These are phyloP conservation scores for Empis stercorea DNA, from an alignment of 2,888 invertebrate species.

Conservation along the genomic window DNA sequence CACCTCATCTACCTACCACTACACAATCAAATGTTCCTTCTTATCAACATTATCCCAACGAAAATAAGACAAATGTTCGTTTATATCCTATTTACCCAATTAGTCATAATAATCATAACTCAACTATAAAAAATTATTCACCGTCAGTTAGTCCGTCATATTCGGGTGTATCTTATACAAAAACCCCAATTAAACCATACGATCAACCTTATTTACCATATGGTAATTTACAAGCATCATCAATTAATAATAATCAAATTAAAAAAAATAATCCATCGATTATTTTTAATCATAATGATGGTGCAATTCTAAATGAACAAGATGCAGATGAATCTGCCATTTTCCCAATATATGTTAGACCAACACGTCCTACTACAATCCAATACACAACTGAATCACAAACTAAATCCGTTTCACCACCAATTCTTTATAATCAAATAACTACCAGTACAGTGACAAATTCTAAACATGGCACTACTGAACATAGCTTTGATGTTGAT, in stretches of 20 bases:
- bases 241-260: constrained; percentile 20
- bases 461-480: constrained; percentile 1
- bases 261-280: constrained; percentile 3
- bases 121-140: too few relatives aligned
- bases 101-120: constrained; percentile 13
- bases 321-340: constrained; percentile 3
- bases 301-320: neutral
- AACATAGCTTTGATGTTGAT: constrained; percentile 8
- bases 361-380: constrained; percentile 4
- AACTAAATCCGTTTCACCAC: neutral
- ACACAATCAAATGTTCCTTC: neutral
- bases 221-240: constrained; percentile 11
- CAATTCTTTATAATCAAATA: neutral
- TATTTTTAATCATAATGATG: constrained; percentile 12
- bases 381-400: neutral
- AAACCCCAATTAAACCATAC: too few relatives aligned
- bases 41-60: neutral
- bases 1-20: constrained; percentile 7
- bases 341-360: constrained; percentile 4
- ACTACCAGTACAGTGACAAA: neutral
- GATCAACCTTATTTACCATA: too few relatives aligned
- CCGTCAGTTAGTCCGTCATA: constrained; percentile 21
- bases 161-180: constrained; percentile 27
- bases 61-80: constrained; percentile 14
- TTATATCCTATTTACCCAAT: constrained; percentile 19